A percentile compares a stretch with the other conserved stretches of the same genome.
Evolutionary conservation across 92 coral and sea anemone species (phyloP).

Genomic region (Palythoa heliodiscus): DNA sequence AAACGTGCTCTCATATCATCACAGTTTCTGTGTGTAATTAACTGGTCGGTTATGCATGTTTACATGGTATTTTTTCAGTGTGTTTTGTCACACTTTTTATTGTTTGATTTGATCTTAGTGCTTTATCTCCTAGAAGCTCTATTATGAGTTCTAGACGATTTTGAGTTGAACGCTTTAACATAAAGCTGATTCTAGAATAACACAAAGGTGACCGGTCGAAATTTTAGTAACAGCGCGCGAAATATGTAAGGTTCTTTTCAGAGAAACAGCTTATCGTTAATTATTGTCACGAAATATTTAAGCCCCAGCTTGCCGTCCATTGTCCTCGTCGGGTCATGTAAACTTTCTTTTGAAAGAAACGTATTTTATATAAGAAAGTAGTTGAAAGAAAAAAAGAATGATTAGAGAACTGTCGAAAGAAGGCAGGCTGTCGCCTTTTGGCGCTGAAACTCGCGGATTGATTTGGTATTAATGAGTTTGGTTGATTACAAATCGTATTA

Average conservation of each 20-base stretch:
- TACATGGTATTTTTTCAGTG: too few species aligned
- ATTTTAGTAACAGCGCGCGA: neutral
- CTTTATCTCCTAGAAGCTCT: too few species aligned
- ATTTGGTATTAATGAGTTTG: constrained; percentile 1
- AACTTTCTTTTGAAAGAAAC: neutral
- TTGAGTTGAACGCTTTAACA: too few species aligned
- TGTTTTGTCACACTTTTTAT: too few species aligned
- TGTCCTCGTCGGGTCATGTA: neutral
- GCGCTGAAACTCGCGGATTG: constrained; percentile 24
- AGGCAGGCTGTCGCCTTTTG: neutral
- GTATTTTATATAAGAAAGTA: neutral
- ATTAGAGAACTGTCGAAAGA: neutral
- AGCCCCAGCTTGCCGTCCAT: neutral
- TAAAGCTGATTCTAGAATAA: too few species aligned
- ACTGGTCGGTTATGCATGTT: too few species aligned
- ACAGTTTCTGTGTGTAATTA: neutral
- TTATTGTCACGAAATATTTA: neutral
- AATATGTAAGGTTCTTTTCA: neutral
- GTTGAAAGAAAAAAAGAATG: neutral
- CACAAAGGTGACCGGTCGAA: neutral
- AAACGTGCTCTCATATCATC: neutral
- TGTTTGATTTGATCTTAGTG: too few species aligned
- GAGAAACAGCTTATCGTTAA: neutral
- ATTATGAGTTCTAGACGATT: neutral
- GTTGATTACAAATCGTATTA: too few species aligned